Base-by-base conservation (phyloP, 2,797 vertebrate genomes). In the Psittacula echo region DNA sequence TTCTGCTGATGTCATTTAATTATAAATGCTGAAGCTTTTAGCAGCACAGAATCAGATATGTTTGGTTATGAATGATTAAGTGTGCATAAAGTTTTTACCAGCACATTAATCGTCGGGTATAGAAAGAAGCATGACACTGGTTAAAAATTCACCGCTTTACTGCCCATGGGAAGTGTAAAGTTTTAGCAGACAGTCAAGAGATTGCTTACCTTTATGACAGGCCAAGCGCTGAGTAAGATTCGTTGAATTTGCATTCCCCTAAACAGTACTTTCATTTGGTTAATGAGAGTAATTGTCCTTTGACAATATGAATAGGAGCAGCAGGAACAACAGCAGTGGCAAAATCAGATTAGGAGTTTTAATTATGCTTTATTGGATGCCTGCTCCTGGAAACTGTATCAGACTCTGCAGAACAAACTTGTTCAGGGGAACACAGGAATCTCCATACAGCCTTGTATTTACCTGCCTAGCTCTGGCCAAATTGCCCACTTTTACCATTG, bases 31-130 rank as follows among this genome's bases (percentile, higher is more conserved):
- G 62, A 95, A 95, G 97, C 96, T 98, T 97, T 98, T 94, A 97
- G 92, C 76, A 95, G 87, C 88, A 89, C 67, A 94, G 74, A 92
- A 90, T 90, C 85, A 61, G 51, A 79, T 92, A 92, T 71, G 85
- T 97, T 97, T 95, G 65, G 87, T 97, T 97, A 97, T 97, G 96
- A 98, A 97, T 98, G 97, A 98, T 97, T 97, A 97, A 97, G 84
- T 26, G 81, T 89, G 95, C 94, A 97, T 97, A 88, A 97, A 96
- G 94, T 95, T 98, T 97, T 97, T 93, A 97, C 93, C 92, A 96
- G 90, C 87, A 94, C 90, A 97, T 98, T 97, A 97, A 98, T 97
- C 91, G 97, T 68, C 39, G 7, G 81, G 77, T 92, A 70, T 66
- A 90, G 87, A 96, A 96, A 95, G 75, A 86, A 87, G 82, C 81